These are phyloP conservation scores for Hippoglossus hippoglossus DNA, from an alignment of 2,797 vertebrate genomes.

Conservation along the genomic window DNA sequence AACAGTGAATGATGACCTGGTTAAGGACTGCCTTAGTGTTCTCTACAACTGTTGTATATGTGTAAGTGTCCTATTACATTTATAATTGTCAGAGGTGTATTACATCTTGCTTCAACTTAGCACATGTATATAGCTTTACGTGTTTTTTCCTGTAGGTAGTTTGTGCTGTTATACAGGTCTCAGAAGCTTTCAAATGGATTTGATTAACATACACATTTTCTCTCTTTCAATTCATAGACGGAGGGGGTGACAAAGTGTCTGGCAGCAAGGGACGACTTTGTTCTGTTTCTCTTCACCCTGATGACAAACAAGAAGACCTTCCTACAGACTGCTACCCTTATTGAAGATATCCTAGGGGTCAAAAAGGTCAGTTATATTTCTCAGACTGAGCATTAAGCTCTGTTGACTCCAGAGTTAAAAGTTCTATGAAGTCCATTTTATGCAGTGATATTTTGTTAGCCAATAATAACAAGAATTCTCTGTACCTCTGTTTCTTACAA, in stretches of 20 bases:
- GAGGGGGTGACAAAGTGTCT: slow-evolving; percentile 96
- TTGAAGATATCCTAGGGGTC: slow-evolving; percentile 97
- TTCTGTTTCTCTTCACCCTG: slow-evolving; percentile 96
- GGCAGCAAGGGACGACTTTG: slow-evolving; percentile 96
- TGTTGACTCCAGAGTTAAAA: not conserved
- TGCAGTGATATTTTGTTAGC: not conserved
- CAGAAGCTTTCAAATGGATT: not conserved
- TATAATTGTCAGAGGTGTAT: slow-evolving; percentile 15
- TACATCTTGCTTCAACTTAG: not conserved
- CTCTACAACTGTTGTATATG: slow-evolving; percentile 99
- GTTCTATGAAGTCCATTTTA: not conserved
- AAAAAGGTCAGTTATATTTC: slow-evolving; percentile 91
- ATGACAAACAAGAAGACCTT: slow-evolving; percentile 99
- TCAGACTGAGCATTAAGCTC: not conserved
- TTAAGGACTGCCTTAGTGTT: slow-evolving; percentile 98
- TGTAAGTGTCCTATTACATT: slow-evolving; percentile 86
- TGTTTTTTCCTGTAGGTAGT: not conserved
- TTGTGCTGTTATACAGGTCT: not conserved
- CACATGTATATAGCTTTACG: not conserved
- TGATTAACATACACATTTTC: not conserved
- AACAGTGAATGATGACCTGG: slow-evolving; percentile 96
- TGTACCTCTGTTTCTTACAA: too few relatives aligned
- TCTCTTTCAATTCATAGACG: slow-evolving; percentile 75
- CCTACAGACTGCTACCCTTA: slow-evolving; percentile 96
- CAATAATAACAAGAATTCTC: not conserved